These are phyloP conservation scores for Smittia sp. DNA, from an alignment of 2,888 invertebrate genomes.

Conservation along the genomic window DNA sequence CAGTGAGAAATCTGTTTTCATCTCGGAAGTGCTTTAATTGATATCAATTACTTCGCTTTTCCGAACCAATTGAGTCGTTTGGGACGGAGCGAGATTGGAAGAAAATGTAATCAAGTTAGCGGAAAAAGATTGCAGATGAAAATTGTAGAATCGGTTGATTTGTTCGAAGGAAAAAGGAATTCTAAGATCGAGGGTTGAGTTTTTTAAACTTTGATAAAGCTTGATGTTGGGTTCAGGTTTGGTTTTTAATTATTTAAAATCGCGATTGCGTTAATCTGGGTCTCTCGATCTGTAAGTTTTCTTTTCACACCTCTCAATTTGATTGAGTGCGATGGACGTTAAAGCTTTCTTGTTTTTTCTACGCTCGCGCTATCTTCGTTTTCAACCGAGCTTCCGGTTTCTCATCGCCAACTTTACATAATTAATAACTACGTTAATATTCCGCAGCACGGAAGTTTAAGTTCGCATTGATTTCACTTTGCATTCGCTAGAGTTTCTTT, in stretches of 20 bases:
- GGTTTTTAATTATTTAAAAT: no score
- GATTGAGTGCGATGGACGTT: neutral
- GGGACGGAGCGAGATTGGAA: no score
- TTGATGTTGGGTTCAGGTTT: no score
- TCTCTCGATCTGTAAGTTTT: conserved; percentile 24
- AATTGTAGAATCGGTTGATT: no score
- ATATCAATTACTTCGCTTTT: neutral
- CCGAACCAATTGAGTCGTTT: no score
- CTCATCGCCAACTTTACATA: neutral
- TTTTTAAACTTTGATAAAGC: no score
- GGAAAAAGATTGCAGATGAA: no score
- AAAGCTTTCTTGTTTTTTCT: no score
- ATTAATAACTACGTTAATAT: neutral
- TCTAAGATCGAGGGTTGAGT: no score
- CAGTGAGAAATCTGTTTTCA: neutral
- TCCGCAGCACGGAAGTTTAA: neutral
- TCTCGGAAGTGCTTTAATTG: neutral
- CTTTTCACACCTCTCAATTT: conserved; percentile 1
- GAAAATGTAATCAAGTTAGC: no score
- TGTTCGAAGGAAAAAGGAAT: no score
- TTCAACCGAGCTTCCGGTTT: conserved; percentile 13
- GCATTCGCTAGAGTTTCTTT: neutral
- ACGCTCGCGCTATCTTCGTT: neutral
- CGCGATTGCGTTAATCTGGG: no score
- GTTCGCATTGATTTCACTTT: neutral